Evolutionary conservation across 2,888 invertebrate genomes (phyloP).

Genomic region (Molorchus minor): DNA sequence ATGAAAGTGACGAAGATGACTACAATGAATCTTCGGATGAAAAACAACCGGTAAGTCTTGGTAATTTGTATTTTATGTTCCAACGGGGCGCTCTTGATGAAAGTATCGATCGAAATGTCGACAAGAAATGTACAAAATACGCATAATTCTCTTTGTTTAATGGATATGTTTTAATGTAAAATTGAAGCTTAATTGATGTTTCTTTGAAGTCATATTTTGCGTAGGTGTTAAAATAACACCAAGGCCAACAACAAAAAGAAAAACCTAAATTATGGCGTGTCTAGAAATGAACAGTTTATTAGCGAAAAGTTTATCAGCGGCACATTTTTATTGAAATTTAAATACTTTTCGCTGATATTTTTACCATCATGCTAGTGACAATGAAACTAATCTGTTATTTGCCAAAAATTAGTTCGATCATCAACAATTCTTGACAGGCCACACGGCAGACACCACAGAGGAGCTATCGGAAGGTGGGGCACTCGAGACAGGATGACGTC

Average conservation of each 20-base stretch:
- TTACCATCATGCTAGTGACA: background rate
- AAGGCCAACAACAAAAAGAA: too few relatives aligned
- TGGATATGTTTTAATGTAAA: too few relatives aligned
- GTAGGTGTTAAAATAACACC: too few relatives aligned
- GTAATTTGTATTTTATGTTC: background rate
- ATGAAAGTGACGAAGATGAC: slow-evolving; percentile 84
- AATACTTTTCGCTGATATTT: background rate
- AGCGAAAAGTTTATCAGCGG: too few relatives aligned
- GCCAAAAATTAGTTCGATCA: slow-evolving; percentile 54
- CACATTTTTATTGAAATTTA: too few relatives aligned
- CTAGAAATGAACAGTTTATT: too few relatives aligned
- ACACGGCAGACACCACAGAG: slow-evolving; percentile 27
- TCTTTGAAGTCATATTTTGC: too few relatives aligned
- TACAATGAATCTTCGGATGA: slow-evolving; percentile 64
- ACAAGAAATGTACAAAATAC: background rate
- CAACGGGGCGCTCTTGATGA: background rate
- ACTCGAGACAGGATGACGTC: slow-evolving; percentile 64
- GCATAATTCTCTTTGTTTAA: too few relatives aligned
- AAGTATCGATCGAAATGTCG: background rate
- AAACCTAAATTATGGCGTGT: too few relatives aligned
- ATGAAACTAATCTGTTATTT: slow-evolving; percentile 43
- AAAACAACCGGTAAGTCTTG: slow-evolving; percentile 51
- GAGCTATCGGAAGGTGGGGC: slow-evolving; percentile 52
- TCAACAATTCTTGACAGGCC: slow-evolving; percentile 54
- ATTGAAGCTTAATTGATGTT: too few relatives aligned